These are phyloP conservation scores for Dysidea cf. avara DNA, from an alignment of 37 sponge, comb jelly and placozoan genomes.

Conservation along the genomic window DNA sequence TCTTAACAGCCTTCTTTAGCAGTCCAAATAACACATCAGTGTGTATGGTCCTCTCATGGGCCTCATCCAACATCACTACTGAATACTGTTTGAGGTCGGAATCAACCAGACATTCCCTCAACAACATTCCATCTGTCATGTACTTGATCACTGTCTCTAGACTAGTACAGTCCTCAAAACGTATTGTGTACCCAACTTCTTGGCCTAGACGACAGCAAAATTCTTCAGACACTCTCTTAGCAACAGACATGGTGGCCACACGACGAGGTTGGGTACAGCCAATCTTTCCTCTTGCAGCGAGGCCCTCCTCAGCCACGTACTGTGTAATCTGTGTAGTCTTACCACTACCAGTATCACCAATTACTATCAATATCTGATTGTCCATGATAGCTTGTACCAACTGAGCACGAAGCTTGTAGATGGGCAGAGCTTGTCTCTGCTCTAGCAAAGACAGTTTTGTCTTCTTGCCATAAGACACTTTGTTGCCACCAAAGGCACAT, in stretches of 20 bases:
- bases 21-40: slow-evolving; percentile 98
- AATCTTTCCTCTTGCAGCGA: slow-evolving; percentile 83
- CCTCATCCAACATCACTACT: slow-evolving; percentile 98
- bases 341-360: slow-evolving; percentile 97
- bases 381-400: slow-evolving; percentile 80
- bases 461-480: slow-evolving; percentile 91
- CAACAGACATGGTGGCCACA: slow-evolving; percentile 98
- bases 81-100: slow-evolving; percentile 86
- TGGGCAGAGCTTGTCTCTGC: slow-evolving; percentile 90
- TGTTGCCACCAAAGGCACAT: slow-evolving; percentile 87
- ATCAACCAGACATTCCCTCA: slow-evolving; percentile 94
- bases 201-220: slow-evolving; percentile 81
- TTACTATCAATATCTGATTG: slow-evolving; percentile 89
- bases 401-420: slow-evolving; percentile 80
- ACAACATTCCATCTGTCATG: slow-evolving; percentile 99
- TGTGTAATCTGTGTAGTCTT: slow-evolving; percentile 99
- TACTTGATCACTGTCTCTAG: slow-evolving; percentile 95
- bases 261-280: slow-evolving; percentile 99
- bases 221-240: slow-evolving; percentile 96
- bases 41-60: slow-evolving; percentile 97
- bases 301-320: slow-evolving; percentile 94
- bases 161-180: slow-evolving; percentile 95
- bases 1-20: slow-evolving; percentile 92
- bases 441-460: slow-evolving; percentile 87
- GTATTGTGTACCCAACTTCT: slow-evolving; percentile 94